Conservation (phyloP, 1,140 invertebrate species). For the Bombus fervidus region DNA sequence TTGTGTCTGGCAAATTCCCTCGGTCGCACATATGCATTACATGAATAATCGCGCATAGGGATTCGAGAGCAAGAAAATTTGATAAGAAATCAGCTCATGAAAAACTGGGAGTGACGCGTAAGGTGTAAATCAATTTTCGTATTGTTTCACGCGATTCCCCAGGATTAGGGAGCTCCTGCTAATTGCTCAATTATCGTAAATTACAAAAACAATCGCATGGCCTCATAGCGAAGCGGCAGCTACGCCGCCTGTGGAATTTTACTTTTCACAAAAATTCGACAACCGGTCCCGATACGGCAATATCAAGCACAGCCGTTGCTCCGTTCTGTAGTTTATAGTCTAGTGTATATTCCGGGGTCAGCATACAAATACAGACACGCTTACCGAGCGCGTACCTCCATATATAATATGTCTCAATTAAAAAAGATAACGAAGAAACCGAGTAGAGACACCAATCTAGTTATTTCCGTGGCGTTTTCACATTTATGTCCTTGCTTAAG, state of each 20-base stretch:
- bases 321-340: too few relatives aligned
- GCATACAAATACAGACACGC: neutral
- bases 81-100: neutral
- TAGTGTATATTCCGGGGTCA: neutral
- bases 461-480: conserved; percentile 48
- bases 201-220: conserved; percentile 6
- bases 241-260: neutral
- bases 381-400: neutral
- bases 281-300: too few relatives aligned
- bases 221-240: neutral
- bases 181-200: conserved; percentile 43
- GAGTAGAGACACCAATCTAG: conserved; percentile 49
- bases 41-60: neutral
- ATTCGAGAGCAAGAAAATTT: neutral
- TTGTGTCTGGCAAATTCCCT: too few relatives aligned
- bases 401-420: conserved; percentile 54
- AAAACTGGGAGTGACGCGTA: neutral
- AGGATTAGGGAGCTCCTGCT: conserved; percentile 14
- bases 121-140: conserved; percentile 13
- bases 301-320: neutral
- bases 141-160: neutral
- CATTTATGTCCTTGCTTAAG: conserved; percentile 37
- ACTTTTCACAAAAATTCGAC: conserved; percentile 10
- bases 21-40: neutral
- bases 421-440: conserved; percentile 47